Evolutionary conservation across 2,797 vertebrate genomes (phyloP), one percentile per base, ranked within the genome.

Genomic region (Thaleichthys pacificus): DNA sequence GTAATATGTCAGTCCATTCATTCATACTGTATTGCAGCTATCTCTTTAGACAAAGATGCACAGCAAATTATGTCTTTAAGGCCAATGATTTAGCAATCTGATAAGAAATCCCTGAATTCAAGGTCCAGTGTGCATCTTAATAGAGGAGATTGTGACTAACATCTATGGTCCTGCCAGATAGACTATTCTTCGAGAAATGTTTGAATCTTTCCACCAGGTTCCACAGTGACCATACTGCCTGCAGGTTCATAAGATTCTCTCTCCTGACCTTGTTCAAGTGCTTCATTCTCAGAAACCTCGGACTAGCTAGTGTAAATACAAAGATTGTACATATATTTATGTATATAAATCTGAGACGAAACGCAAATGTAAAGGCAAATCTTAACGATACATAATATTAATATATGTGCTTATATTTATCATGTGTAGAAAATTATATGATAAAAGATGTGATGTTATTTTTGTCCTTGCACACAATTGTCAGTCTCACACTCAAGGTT

Each of bases 361-460:
- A 84, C 78, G 78, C 89, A 86, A 91, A 90, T 92, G 87, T 93
- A 91, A 91, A 91, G 89, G 89, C 89, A 89, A 90, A 93, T 91
- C 86, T 91, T 84, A 82, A 90, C 88, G 88, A 90, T 92, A 86
- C 86, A 87, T 87, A 89, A 81, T 87, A 84, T 90, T 92, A 91
- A 92, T 93, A 93, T 91, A 91, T 93, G 88, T 93, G 87, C 89
- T 89, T 77, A 90, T 93, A 92, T 92, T 89, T 93, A 93, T 91
- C 83, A 87, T 87, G 89, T 93, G 89, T 92, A 90, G 88, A 91
- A 87, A 89, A 85, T 87, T 84, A 89, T 89, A 87, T 90, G 85
- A 89, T 85, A 82, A 72, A 87, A 87, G 81, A 80, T 24, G 75
- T 85, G 83, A 88, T 90, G 86, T 91, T 93, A 90, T 92, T 93